Base-by-base conservation (phyloP, 2,888 invertebrate genomes). In the Chymomyza caudatula region DNA sequence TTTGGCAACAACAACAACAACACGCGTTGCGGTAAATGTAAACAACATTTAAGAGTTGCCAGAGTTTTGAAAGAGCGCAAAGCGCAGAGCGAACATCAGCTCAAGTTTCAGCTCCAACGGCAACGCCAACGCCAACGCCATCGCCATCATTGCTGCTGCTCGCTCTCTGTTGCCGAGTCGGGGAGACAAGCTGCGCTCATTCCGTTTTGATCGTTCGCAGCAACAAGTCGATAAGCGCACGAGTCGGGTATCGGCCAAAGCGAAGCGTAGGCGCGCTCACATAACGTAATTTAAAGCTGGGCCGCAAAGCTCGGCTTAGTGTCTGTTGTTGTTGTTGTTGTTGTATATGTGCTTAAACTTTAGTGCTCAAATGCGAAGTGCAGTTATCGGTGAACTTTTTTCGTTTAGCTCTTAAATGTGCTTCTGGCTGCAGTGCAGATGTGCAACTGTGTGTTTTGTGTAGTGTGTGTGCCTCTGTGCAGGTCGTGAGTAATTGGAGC, bases 151-250 rank as follows among this genome's bases (percentile, higher is more conserved):
- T 55, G 60, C 63, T 58, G 42, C n/a, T 51, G 57, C n/a, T 47
- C 43, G 61, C 25, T 25, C 6, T 25, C 5, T 6, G 17, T 23
- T 58, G 44, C 29, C 15, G 51, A n/a, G 29, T 20, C 22, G 13
- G 23, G n/a, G 3, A 0, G 44, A 17, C 15, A 71, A 81, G 67
- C 83, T 69, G 67, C 60, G 85, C 80, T 81, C 80, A 81, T 69
- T 82, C 69, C 63, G 64, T 54, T 75, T 63, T 57, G 80, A 85
- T 85, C 80, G 69, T 65, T 77, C 77, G 83, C 70, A 82, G 85
- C 76, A 84, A 55, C 71, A 71, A 74, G 80, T 80, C 65, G 22
- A 55, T 29, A 29, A 20, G 17, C 51, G 54, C 54, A n/a, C 25
- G 54, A 52, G 17, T 13, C 52, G 52, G 52, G 4, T 20, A 19